Evolutionary conservation across 1,140 invertebrate species (phyloP).

Genomic region (Sitophilus oryzae): DNA sequence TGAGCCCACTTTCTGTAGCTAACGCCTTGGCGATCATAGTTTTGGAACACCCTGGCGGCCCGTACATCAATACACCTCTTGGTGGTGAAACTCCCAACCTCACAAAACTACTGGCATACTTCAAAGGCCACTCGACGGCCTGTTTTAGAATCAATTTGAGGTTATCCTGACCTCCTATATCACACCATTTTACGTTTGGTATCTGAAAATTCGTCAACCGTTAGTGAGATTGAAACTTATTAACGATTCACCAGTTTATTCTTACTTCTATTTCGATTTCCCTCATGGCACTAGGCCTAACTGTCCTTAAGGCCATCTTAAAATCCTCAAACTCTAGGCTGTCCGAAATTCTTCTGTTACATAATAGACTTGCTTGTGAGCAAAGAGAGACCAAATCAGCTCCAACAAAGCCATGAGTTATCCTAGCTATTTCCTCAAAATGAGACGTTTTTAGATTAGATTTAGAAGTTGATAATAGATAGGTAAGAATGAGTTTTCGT

Average conservation of each 20-base stretch:
- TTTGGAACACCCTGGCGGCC: slow-evolving; percentile 96
- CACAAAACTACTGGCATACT: slow-evolving; percentile 82
- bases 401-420: slow-evolving; percentile 83
- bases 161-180: slow-evolving; percentile 87
- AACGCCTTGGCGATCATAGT: slow-evolving; percentile 93
- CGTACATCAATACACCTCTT: slow-evolving; percentile 91
- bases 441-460: slow-evolving; percentile 54
- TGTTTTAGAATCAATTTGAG: slow-evolving; percentile 84
- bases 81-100: slow-evolving; percentile 89
- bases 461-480: slow-evolving; percentile 52
- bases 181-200: slow-evolving; percentile 80
- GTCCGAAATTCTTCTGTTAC: slow-evolving; percentile 42
- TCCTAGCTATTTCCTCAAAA: slow-evolving; percentile 57
- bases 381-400: slow-evolving; percentile 75
- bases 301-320: slow-evolving; percentile 57
- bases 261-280: slow-evolving; percentile 70
- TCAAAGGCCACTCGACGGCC: slow-evolving; percentile 88
- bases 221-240: background rate
- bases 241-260: background rate
- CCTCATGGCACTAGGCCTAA: slow-evolving; percentile 85
- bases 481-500: slow-evolving; percentile 61
- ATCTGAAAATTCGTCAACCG: slow-evolving; percentile 41
- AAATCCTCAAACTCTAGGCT: slow-evolving; percentile 50
- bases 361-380: slow-evolving; percentile 60
- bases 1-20: slow-evolving; percentile 89